A percentile compares a stretch with the other conserved stretches of the same genome.
Evolutionary conservation across 2,888 invertebrate genomes (phyloP).

Genomic region (Carpatolechia fugitivella): DNA sequence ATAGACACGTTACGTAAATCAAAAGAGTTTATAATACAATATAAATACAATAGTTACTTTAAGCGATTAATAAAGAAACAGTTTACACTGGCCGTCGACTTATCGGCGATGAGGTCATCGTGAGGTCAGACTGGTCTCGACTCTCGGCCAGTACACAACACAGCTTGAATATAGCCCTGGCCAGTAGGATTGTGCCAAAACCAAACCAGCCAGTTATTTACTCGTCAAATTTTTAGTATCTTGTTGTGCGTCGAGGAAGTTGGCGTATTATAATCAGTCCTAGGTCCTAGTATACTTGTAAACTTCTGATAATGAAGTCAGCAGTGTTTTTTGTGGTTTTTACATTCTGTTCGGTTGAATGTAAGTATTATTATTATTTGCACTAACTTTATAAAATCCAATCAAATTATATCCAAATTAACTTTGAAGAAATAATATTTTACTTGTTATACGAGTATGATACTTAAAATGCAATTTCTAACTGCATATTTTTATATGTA

Average conservation of each 20-base stretch:
- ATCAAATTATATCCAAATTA: too few relatives aligned
- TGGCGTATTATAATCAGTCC: neutral
- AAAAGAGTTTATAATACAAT: too few relatives aligned
- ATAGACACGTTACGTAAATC: too few relatives aligned
- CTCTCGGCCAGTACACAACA: neutral
- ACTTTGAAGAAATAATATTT: neutral
- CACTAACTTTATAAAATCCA: neutral
- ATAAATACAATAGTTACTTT: neutral
- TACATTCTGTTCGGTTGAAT: slow-evolving; percentile 51
- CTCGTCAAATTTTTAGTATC: neutral
- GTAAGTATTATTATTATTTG: slow-evolving; percentile 45
- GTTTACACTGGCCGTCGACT: neutral
- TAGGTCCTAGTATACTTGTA: neutral
- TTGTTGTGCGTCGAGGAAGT: neutral
- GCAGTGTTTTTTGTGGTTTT: slow-evolving; percentile 47
- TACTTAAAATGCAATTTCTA: too few relatives aligned
- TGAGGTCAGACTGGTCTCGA: slow-evolving; percentile 11
- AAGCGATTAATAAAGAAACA: slow-evolving; percentile 2
- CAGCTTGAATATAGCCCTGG: neutral
- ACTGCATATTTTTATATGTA: too few relatives aligned
- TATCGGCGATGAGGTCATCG: slow-evolving; percentile 17
- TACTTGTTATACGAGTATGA: too few relatives aligned
- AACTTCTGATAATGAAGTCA: slow-evolving; percentile 49
- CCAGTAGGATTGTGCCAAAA: neutral
- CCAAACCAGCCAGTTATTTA: slow-evolving; percentile 7